A percentile compares a stretch with the other conserved stretches of the same genome.
phyloP scores from a whole-genome alignment of 2,797 vertebrate species.

The Morus bassanus region DNA sequence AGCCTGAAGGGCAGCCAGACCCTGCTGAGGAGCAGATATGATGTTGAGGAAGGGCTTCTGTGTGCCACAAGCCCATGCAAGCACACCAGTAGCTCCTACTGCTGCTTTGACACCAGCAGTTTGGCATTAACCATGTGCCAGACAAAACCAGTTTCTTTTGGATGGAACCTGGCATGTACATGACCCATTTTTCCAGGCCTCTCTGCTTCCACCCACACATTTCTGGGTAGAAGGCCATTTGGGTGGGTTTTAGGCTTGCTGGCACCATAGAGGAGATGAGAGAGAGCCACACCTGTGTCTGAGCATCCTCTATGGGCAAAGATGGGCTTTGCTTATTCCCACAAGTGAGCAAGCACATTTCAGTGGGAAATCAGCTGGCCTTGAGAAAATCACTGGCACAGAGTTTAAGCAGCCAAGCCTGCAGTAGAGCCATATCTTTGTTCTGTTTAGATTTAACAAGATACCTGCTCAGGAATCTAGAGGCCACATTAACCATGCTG shows the following conservation, averaged over 20 bases:
- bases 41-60: neutral
- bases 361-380: neutral
- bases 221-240: neutral
- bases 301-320: neutral
- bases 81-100: neutral
- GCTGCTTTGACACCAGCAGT: neutral
- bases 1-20: neutral
- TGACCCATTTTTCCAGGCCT: neutral
- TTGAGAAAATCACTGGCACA: neutral
- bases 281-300: neutral
- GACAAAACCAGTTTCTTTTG: neutral
- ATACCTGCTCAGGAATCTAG: neutral
- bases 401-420: neutral
- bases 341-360: neutral
- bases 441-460: neutral
- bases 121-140: neutral
- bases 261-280: neutral
- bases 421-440: neutral
- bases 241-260: neutral
- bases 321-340: neutral
- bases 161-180: neutral
- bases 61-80: rapidly evolving
- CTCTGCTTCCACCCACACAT: neutral
- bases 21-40: neutral
- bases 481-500: neutral